Base-by-base conservation (phyloP, 2,888 invertebrate species). In the Scaptomyza cyrtandrae region DNA sequence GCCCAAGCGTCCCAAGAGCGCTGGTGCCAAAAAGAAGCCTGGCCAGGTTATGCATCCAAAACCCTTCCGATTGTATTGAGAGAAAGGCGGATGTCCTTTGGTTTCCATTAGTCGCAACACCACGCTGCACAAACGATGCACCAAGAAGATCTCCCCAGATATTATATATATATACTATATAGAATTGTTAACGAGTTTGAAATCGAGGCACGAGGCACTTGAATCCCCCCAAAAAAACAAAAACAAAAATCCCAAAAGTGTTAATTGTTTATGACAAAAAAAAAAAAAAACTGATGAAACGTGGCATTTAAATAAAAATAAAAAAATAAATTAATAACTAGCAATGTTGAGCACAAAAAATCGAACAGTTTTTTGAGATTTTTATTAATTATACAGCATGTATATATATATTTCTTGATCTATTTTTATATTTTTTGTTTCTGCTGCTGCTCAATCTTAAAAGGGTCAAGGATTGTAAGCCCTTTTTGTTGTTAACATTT, bases 61-160 rank as follows among this genome's bases (percentile, higher is more conserved):
- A 75, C 92, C 92, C 16, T 92, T 92, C 81, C 90, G 92, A 71
- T 83, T 91, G 58, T 92, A 91, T 75, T 92, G 87, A 24, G 13
- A 10, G 49, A 31, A 7, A 13, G 33, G 35, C 33, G n/a, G 41
- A 9, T 24, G 24, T 11, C 53, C 41, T 27, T 14, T 11, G 58
- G 6, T 24, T 53, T 29, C 44, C 29, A 57, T 45, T 65, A 54
- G 48, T 29, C 24, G 39, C 69, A 56, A 65, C 54, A 58, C 48
- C 45, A 24, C 46, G 52, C 50, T 49, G 64, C 70, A 65, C 70
- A 56, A 65, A 35, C 64, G 63, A 57, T 52, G 75, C 87, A 82
- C 87, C 48, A 44, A 57, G 54, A 60, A 62, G 75, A 65, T 78
- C 46, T 75, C 50, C 41, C 39, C n/a, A n/a, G n/a, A 54, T 53